Conservation (phyloP, 2,113 vertebrate genomes). For the Pseudorasbora parva region DNA sequence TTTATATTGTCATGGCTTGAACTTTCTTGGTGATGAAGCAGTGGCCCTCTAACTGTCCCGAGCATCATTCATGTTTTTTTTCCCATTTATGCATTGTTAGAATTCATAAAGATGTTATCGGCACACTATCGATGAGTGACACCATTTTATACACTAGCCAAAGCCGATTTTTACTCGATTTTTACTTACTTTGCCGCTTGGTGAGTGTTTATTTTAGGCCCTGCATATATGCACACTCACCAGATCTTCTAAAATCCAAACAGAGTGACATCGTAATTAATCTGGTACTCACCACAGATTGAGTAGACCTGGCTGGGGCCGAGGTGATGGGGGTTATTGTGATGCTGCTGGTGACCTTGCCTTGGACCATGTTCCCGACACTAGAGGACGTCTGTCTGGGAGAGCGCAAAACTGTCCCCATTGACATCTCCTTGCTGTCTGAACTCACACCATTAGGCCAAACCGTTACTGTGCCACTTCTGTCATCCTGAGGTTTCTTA, state of each 20-base stretch:
- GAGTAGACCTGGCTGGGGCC: conserved; percentile 80
- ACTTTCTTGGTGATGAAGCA: too few relatives aligned
- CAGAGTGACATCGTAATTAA: not conserved
- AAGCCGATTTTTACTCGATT: too few relatives aligned
- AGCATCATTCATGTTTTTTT: too few relatives aligned
- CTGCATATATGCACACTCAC: not conserved
- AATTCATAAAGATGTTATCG: too few relatives aligned
- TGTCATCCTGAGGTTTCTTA: conserved; percentile 78
- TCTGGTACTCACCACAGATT: conserved; percentile 85
- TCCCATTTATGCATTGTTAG: too few relatives aligned
- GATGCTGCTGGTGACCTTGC: conserved; percentile 94
- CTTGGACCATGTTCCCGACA: conserved; percentile 45
- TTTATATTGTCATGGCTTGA: too few relatives aligned
- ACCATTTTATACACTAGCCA: too few relatives aligned
- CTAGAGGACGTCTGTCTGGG: conserved; percentile 72
- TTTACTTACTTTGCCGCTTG: too few relatives aligned
- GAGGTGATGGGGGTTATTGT: conserved; percentile 88
- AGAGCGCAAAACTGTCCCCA: conserved; percentile 84
- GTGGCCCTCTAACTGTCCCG: too few relatives aligned
- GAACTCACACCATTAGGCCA: conserved; percentile 74
- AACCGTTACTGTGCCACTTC: conserved; percentile 75
- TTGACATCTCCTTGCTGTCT: conserved; percentile 79
- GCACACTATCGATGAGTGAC: too few relatives aligned
- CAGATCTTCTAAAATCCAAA: not conserved
- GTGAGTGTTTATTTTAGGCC: too few relatives aligned